Conservation (phyloP, 2,888 invertebrate genomes). For the Laspeyria flexula region DNA sequence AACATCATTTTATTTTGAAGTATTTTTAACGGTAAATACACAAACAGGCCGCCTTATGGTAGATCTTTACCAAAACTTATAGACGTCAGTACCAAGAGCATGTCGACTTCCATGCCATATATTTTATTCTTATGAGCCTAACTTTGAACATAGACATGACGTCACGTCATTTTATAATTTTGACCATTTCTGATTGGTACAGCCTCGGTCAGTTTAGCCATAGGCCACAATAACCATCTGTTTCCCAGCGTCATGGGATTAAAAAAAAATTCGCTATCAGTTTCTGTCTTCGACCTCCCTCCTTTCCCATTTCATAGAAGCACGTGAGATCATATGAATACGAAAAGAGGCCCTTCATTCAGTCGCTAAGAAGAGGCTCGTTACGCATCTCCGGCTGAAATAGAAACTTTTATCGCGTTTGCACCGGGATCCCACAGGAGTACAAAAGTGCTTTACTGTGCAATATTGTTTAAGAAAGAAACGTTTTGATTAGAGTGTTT, state of each 20-base stretch:
- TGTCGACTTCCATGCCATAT: too few species aligned
- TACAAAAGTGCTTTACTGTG: slow-evolving; percentile 8
- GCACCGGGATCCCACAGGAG: slow-evolving; percentile 33
- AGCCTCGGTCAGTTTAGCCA: too few species aligned
- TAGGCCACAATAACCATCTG: too few species aligned
- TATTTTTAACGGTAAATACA: not conserved
- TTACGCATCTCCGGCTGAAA: slow-evolving; percentile 67
- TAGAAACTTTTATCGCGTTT: slow-evolving; percentile 64
- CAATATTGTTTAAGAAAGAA: not conserved
- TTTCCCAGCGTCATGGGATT: too few species aligned
- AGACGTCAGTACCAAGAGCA: too few species aligned
- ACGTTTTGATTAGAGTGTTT: slow-evolving; percentile 8
- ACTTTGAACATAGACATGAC: too few species aligned
- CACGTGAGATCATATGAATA: slow-evolving; percentile 73
- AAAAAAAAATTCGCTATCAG: slow-evolving; percentile 22
- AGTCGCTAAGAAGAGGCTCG: slow-evolving; percentile 67
- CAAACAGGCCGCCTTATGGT: too few species aligned
- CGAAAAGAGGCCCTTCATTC: slow-evolving; percentile 74
- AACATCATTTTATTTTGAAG: not conserved
- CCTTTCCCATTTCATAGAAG: slow-evolving; percentile 26
- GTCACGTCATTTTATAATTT: too few species aligned
- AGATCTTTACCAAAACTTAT: too few species aligned
- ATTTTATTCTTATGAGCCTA: too few species aligned
- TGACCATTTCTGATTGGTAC: too few species aligned
- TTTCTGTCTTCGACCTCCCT: slow-evolving; percentile 23